Conservation (phyloP, 2,797 vertebrate species). For the Spizella passerina region DNA sequence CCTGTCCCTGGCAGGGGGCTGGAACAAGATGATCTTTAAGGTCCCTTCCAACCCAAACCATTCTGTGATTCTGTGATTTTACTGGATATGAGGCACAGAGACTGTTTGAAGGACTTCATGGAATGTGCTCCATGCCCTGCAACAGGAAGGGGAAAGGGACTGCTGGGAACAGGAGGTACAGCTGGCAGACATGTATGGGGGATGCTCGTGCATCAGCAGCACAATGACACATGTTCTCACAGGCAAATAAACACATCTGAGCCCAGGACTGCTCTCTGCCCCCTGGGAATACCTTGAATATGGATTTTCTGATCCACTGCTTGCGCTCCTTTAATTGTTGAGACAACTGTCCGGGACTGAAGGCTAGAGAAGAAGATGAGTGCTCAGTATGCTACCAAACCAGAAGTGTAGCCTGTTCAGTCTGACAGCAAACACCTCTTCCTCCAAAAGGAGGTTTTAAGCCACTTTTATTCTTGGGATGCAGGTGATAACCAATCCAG, state of each 20-base stretch:
- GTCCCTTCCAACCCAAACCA: neutral
- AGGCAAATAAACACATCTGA: neutral
- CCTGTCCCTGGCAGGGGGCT: neutral
- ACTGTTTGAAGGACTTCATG: neutral
- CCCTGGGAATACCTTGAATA: neutral
- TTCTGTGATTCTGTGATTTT: neutral
- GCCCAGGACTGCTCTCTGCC: neutral
- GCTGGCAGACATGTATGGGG: neutral
- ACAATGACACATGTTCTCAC: neutral
- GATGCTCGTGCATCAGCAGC: neutral
- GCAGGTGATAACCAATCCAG: neutral
- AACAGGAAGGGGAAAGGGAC: neutral
- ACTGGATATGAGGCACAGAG: neutral
- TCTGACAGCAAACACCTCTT: neutral
- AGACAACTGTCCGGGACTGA: neutral
- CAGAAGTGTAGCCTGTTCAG: neutral
- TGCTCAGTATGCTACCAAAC: neutral
- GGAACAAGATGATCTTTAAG: neutral
- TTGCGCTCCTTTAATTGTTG: neutral
- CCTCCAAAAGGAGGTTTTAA: neutral
- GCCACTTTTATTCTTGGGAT: neutral
- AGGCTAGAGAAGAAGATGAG: neutral
- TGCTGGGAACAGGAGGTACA: neutral
- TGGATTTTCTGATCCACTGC: neutral
- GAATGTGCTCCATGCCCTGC: rapidly evolving